phyloP scores from a whole-genome alignment of 30 jellyfish, hydroid and myxozoan species.

The Aurelia coerulea region DNA sequence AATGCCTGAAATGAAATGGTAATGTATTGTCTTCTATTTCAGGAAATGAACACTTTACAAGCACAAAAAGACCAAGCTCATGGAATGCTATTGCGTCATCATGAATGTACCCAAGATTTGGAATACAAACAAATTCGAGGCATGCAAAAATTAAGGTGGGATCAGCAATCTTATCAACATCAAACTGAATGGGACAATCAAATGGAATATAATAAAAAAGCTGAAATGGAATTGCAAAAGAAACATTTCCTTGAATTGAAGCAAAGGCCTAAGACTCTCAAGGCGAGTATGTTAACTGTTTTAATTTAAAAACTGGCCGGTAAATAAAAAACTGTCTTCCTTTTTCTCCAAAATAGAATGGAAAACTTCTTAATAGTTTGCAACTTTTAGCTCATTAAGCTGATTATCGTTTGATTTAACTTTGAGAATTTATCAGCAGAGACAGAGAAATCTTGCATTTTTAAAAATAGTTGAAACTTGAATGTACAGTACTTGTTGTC shows the following conservation, averaged over 20 bases:
- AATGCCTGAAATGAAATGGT: neutral
- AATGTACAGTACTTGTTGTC: too few species aligned
- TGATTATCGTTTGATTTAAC: too few species aligned
- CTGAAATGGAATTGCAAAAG: constrained; percentile 98
- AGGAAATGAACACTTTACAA: constrained; percentile 98
- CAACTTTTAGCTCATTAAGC: too few species aligned
- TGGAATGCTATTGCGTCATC: constrained; percentile 95
- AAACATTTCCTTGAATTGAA: constrained; percentile 92
- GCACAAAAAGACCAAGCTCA: constrained; percentile 99
- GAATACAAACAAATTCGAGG: constrained; percentile 90
- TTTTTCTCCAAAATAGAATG: too few species aligned
- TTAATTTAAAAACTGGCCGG: too few species aligned
- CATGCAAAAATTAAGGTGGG: constrained; percentile 95
- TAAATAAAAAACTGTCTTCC: too few species aligned
- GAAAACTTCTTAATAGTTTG: too few species aligned
- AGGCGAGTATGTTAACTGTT: constrained; percentile 47
- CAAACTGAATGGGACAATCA: constrained; percentile 99
- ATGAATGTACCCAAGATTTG: constrained; percentile 95
- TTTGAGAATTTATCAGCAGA: too few species aligned
- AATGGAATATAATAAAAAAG: constrained; percentile 96
- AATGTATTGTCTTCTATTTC: neutral
- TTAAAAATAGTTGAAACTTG: too few species aligned
- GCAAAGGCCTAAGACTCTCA: constrained; percentile 97
- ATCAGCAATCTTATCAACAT: constrained; percentile 93
- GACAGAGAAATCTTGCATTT: too few species aligned